Evolutionary conservation across 2,888 invertebrate genomes (phyloP), one percentile per base, ranked within the genome.

Genomic region (Eupithecia pulchellata): DNA sequence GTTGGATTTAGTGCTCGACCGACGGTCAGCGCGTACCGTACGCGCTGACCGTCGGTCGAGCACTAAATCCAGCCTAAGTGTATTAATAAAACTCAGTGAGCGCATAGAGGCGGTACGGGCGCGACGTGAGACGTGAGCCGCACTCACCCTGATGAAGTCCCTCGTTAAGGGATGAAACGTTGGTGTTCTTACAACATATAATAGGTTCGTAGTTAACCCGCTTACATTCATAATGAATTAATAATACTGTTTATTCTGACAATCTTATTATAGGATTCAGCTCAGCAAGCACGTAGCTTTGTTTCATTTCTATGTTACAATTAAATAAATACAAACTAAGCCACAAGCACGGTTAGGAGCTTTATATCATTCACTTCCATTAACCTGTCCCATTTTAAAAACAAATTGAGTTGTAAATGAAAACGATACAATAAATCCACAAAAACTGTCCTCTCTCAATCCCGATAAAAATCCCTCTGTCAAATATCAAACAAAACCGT

Each of bases 401-500:
- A 64, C 62, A 36, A 72, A 69, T 69, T 68, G 72, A 67, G 72
- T 68, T 72, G 62, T 74, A 75, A 73, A 72, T 68, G 69, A 66
- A 72, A 75, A 57, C 71, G 67, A 72, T 72, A 69, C 66, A 68
- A 64, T 70, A 73, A 73, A 75, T 71, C 65, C 63, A 39, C 57
- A 61, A 42, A 68, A 69, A 71, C 66, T 52, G 57, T 29, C 27
- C 14, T 57, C 17, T 57, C 57, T 29, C 14, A 17, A 57, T 17
- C 6, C 57, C 57, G 29, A 17, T 57, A 52, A 52, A 30, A 60
- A 60, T n/a, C 58, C 58, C 20, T 60, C 64, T 73, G 72, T 66
- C 66, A 66, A 69, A 71, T 75, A 66, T 69, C 74, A 70, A 75
- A 77, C 72, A 76, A 76, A 73, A 69, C 66, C 71, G 71, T 75